These are phyloP conservation scores for Pterois miles DNA, from an alignment of 2,797 vertebrate species.

Conservation along the genomic window DNA sequence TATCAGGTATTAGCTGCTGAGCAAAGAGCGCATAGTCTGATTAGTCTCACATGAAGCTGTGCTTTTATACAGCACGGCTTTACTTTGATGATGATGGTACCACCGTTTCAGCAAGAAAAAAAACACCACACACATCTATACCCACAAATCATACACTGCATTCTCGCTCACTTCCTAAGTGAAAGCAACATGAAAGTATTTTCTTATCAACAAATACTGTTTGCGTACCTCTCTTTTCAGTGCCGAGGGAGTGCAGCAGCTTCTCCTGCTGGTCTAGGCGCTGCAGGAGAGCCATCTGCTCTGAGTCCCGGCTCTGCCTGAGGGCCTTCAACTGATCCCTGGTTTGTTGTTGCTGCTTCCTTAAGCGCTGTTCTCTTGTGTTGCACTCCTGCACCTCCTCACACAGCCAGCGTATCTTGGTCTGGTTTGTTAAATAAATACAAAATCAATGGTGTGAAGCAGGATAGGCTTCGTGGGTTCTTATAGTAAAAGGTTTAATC, in stretches of 20 bases:
- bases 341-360: slow-evolving; percentile 82
- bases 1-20: slow-evolving; percentile 12
- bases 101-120: background rate
- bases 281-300: slow-evolving; percentile 84
- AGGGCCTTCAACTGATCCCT: slow-evolving; percentile 86
- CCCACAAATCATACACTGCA: background rate
- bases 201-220: background rate
- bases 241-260: slow-evolving; percentile 85
- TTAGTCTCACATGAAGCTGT: slow-evolving; percentile 10
- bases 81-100: background rate
- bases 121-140: background rate
- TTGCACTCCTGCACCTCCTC: slow-evolving; percentile 90
- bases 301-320: slow-evolving; percentile 82
- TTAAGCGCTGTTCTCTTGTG: slow-evolving; percentile 83
- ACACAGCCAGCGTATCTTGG: slow-evolving; percentile 92
- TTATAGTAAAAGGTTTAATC: background rate
- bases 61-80: background rate
- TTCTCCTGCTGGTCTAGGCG: slow-evolving; percentile 89
- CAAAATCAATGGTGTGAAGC: background rate
- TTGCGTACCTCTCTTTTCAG: slow-evolving; percentile 89
- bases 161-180: background rate
- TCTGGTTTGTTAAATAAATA: slow-evolving; percentile 41
- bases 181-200: background rate
- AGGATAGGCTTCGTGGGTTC: background rate
- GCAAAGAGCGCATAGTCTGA: background rate